Evolutionary conservation across 2,888 invertebrate genomes (phyloP).

Genomic region (Diaphora mendica): DNA sequence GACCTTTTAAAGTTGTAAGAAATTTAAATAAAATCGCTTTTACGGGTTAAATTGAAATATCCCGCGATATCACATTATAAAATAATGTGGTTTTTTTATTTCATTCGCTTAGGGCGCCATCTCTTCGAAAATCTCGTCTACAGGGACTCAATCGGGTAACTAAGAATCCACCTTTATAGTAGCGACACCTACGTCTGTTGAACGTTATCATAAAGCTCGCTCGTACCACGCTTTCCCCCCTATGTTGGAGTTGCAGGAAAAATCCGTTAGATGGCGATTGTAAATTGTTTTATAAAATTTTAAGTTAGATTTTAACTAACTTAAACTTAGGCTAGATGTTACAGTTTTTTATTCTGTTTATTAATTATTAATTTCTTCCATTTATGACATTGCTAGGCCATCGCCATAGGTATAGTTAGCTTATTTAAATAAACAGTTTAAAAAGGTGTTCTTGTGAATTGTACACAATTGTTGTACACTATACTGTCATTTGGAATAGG

Average conservation of each 20-base stretch:
- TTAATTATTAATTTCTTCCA: too few species aligned
- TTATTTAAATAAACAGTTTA: too few species aligned
- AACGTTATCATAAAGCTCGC: constrained; percentile 35
- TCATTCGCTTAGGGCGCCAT: constrained; percentile 52
- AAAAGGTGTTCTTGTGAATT: too few species aligned
- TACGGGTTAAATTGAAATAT: background rate
- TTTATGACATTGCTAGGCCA: too few species aligned
- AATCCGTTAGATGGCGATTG: constrained; percentile 58
- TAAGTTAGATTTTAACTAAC: background rate
- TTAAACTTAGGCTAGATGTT: too few species aligned
- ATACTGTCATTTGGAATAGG: too few species aligned
- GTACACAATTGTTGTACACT: too few species aligned
- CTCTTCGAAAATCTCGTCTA: constrained; percentile 44
- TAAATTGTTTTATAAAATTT: background rate
- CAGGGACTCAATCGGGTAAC: constrained; percentile 29
- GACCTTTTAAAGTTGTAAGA: background rate
- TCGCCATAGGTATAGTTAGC: too few species aligned
- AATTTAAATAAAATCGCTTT: background rate
- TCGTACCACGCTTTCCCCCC: constrained; percentile 29
- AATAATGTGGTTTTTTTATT: background rate
- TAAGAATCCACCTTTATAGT: constrained; percentile 41
- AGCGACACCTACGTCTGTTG: constrained; percentile 58
- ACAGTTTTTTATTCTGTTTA: background rate
- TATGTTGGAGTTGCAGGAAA: constrained; percentile 18
- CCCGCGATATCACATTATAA: background rate